Conservation (phyloP, 2,797 vertebrate genomes). For the Typhlichthys eigenmanni region DNA sequence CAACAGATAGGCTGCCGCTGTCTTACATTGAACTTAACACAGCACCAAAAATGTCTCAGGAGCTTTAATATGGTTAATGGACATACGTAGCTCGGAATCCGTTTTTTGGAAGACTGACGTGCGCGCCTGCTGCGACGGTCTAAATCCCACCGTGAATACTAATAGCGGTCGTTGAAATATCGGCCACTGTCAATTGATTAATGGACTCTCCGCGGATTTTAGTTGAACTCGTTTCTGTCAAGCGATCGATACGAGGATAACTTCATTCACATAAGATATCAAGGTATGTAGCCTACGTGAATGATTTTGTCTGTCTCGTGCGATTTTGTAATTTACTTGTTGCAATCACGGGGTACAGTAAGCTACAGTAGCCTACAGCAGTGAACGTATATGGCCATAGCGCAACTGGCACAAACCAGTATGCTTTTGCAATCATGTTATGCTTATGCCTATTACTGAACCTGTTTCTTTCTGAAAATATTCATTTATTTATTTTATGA, state of each 20-base stretch:
- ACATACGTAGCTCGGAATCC: background rate
- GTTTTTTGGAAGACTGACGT: too few species aligned
- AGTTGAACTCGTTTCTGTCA: conserved; percentile 37
- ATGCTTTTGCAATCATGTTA: too few species aligned
- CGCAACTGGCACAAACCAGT: too few species aligned
- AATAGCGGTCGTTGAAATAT: conserved; percentile 42
- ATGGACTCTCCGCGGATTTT: conserved; percentile 66
- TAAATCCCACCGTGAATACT: too few species aligned
- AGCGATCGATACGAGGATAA: conserved; percentile 43
- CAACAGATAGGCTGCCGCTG: background rate
- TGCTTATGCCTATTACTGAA: too few species aligned
- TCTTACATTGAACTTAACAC: background rate
- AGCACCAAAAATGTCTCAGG: background rate
- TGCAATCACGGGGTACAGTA: too few species aligned
- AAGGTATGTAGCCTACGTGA: conserved; percentile 43
- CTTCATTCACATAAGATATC: conserved; percentile 42
- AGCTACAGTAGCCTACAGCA: too few species aligned
- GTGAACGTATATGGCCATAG: too few species aligned
- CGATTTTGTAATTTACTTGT: too few species aligned
- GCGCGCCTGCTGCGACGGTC: background rate
- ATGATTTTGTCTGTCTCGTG: background rate
- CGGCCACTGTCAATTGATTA: conserved; percentile 60
- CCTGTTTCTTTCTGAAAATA: too few species aligned
- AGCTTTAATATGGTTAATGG: conserved; percentile 6
- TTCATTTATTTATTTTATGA: too few species aligned